Conservation (phyloP, 2,797 vertebrate species). For the Myiotriccus ornatus region DNA sequence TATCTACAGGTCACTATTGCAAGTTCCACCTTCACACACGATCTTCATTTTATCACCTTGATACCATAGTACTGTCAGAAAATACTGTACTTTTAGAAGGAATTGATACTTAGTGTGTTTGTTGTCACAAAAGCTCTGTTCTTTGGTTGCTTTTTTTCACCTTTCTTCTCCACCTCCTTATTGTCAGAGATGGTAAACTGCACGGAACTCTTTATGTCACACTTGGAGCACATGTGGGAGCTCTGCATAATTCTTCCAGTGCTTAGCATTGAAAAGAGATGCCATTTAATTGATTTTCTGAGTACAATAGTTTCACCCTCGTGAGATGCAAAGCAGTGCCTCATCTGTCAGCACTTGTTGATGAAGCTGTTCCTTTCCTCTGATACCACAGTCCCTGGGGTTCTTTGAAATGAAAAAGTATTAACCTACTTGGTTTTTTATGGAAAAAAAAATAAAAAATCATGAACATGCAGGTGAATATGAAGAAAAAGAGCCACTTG, state of each 20-base stretch:
- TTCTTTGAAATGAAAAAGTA: not conserved
- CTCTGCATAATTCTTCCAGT: not conserved
- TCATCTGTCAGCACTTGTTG: not conserved
- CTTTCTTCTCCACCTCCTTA: not conserved
- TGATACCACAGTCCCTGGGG: not conserved
- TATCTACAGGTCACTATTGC: not conserved
- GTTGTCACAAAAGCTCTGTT: not conserved
- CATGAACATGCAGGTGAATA: not conserved
- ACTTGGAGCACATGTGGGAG: not conserved
- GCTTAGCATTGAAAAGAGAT: not conserved
- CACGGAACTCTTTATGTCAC: not conserved
- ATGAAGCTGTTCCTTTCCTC: not conserved
- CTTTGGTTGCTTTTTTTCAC: not conserved
- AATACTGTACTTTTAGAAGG: not conserved
- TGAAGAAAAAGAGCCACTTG: not conserved
- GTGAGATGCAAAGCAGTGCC: not conserved
- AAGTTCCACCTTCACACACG: not conserved
- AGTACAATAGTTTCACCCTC: not conserved
- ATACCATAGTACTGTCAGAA: not conserved
- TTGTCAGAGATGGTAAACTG: not conserved
- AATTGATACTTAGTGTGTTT: not conserved
- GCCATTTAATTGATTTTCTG: not conserved
- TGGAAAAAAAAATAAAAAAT: not conserved
- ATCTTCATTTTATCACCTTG: not conserved
- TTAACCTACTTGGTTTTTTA: rapidly evolving